Evolutionary conservation across 2,888 invertebrate species (phyloP).

Genomic region (Hirtodrosophila trivittata): DNA sequence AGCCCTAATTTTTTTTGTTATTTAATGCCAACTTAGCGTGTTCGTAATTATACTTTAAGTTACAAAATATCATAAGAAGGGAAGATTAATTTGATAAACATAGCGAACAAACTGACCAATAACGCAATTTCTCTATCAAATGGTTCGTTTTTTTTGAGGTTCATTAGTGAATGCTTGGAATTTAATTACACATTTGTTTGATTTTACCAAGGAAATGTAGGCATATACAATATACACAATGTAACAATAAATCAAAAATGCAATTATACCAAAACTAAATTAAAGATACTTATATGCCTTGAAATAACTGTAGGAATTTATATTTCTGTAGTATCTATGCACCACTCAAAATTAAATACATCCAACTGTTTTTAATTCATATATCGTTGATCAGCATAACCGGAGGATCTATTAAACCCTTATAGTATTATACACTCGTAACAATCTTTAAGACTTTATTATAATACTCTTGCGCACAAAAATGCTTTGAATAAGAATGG

Average conservation of each 20-base stretch:
- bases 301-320: slow-evolving; percentile 40
- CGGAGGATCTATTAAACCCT: no score
- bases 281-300: slow-evolving; percentile 76
- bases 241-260: slow-evolving; percentile 58
- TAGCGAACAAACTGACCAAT: slow-evolving; percentile 16
- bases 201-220: slow-evolving; percentile 67
- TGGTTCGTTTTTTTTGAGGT: slow-evolving; percentile 35
- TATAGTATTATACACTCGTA: no score
- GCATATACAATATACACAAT: slow-evolving; percentile 46
- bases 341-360: no score
- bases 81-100: slow-evolving; percentile 27
- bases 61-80: slow-evolving; percentile 41
- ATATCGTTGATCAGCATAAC: no score
- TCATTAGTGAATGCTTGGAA: slow-evolving; percentile 62
- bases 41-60: slow-evolving; percentile 71
- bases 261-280: slow-evolving; percentile 76
- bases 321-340: no score
- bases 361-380: no score
- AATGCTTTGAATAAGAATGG: no score
- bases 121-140: slow-evolving; percentile 36
- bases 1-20: slow-evolving; percentile 64
- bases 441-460: no score
- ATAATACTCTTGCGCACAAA: no score
- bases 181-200: slow-evolving; percentile 70
- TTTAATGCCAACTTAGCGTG: slow-evolving; percentile 75